Conservation (phyloP, 2,113 vertebrate genomes). For the Manacus vitellinus region DNA sequence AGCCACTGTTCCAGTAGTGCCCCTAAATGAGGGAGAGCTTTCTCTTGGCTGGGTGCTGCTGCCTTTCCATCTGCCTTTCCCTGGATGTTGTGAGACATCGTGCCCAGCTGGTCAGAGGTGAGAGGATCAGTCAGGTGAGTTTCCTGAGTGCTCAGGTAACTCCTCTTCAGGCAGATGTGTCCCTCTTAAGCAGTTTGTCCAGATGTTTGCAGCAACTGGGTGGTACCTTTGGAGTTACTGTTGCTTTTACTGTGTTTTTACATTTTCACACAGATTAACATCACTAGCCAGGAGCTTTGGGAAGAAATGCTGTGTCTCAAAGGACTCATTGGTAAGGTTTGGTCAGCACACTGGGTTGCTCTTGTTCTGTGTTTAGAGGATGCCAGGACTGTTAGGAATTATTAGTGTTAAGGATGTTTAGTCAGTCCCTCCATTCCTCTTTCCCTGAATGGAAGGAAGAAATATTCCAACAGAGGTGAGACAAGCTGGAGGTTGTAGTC, state of each 20-base stretch:
- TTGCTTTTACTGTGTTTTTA: background rate
- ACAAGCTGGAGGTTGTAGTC: background rate
- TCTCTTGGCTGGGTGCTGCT: background rate
- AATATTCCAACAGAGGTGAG: background rate
- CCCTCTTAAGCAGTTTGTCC: background rate
- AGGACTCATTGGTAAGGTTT: conserved; percentile 87
- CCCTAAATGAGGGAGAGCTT: background rate
- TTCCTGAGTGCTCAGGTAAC: background rate
- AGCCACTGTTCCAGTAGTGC: background rate
- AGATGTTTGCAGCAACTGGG: background rate
- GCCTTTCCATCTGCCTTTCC: background rate
- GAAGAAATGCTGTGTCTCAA: conserved; percentile 85
- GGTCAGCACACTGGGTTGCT: background rate
- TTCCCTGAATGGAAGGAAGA: background rate
- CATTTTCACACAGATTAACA: conserved; percentile 74
- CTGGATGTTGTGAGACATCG: background rate
- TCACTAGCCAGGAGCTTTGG: conserved; percentile 92
- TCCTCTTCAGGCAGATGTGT: background rate
- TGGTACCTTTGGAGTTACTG: background rate
- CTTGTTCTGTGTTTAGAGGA: background rate
- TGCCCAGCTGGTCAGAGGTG: background rate
- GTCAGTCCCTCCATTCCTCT: background rate
- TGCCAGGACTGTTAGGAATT: background rate
- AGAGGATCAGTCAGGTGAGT: background rate
- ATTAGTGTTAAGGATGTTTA: background rate